Base-by-base conservation (phyloP, 2,888 invertebrate species). In the Parelbella ahira region DNA sequence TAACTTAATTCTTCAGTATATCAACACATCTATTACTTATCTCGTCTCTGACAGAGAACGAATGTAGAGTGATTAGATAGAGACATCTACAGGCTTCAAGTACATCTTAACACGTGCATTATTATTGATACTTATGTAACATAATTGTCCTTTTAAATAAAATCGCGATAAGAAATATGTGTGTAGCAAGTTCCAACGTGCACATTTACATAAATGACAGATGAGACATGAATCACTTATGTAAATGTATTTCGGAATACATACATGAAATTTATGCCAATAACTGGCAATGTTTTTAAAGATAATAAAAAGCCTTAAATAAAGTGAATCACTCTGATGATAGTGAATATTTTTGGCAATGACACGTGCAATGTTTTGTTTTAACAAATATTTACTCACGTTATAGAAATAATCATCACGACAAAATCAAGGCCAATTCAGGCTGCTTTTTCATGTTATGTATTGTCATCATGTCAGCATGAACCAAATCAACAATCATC, bases 221-320 rank as follows among this genome's bases (percentile, higher is more conserved):
- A 41, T 33, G 39, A 19, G 32, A 32, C 20, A 41, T 41, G 32
- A 32, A 30, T 41, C 32, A 41, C 27, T 41, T 41, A 41, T 41
- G 32, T 33, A 33, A 41, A 41, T 41, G 24, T 33, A 18, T 21
- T 24, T 23, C 32, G 24, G 8, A 39, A 27, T 28, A 19, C 28
- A 39, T 39, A 25, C 39, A 23, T 23, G 8, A 39, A 25, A 39
- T 41, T 41, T 41, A 41, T 41, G 25, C 33, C 41, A 33, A 41
- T 41, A 39, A 32, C 41, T 41, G 25, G 33, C 18, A 41, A 41
- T 41, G 41, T 41, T 41, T 20, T 27, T 41, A 33, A 32, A 27
- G 33, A 41, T 32, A 25, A 27, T 41, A 41, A 41, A 41, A 32
- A 27, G 19, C n/a, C 27, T 41, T 33, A 33, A 41, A 33, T 41